phyloP scores from a whole-genome alignment of 2,797 vertebrate genomes.

The Cuculus canorus region DNA sequence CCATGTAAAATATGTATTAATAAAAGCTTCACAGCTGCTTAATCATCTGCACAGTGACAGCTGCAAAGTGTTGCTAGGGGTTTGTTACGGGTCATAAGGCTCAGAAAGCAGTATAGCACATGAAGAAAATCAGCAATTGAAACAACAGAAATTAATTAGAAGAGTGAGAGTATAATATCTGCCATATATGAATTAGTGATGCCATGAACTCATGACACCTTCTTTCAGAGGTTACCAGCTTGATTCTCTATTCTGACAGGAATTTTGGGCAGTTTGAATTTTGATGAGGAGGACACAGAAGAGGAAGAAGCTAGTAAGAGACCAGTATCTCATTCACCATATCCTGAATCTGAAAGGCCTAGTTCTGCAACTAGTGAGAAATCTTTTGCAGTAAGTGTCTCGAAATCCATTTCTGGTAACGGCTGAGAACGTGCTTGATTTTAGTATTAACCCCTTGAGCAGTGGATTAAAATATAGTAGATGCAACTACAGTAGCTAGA shows the following conservation, averaged over 20 bases:
- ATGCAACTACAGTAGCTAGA: neutral
- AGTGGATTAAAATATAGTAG: neutral
- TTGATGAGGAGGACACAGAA: slow-evolving; percentile 85
- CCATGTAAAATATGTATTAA: neutral
- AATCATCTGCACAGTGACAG: neutral
- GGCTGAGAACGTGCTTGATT: neutral
- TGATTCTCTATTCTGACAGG: slow-evolving; percentile 76
- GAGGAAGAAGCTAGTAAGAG: slow-evolving; percentile 75
- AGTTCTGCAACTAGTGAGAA: slow-evolving; percentile 85
- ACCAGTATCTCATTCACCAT: slow-evolving; percentile 74
- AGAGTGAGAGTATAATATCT: neutral
- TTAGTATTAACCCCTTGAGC: neutral
- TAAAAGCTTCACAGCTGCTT: neutral
- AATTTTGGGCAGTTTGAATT: slow-evolving; percentile 92
- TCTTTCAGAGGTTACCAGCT: neutral
- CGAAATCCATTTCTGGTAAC: neutral
- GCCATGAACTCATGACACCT: neutral
- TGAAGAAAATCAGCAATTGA: neutral
- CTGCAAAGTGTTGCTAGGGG: neutral
- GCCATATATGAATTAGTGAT: neutral
- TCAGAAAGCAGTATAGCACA: neutral
- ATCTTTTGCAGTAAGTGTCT: slow-evolving; percentile 80
- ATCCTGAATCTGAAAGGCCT: slow-evolving; percentile 81
- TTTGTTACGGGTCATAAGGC: neutral
- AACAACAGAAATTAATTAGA: neutral